Evolutionary conservation across 2,888 invertebrate species (phyloP), one percentile per base, ranked within the genome.

Genomic region (Eristalinus aeneus): DNA sequence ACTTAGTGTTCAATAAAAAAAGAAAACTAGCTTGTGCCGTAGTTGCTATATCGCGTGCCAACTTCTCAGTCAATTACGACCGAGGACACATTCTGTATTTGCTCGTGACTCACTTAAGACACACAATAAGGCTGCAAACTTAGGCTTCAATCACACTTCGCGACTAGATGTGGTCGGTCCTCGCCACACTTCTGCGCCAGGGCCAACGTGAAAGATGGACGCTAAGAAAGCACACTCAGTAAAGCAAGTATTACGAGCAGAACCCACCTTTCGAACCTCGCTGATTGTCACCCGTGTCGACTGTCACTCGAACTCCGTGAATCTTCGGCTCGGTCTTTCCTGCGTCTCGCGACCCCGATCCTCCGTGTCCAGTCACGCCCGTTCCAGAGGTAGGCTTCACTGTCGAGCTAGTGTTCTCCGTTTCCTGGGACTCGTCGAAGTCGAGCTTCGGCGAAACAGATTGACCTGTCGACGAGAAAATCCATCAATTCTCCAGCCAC

Each of bases 281-380:
- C 78, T 91, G 91, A 31, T 90, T 89, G 89, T 92, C 91, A 23
- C 92, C 91, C 16, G 93, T 92, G 85, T 93, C 93, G 72, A 93
- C 93, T 11, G 93, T 92, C 16, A 93, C 92, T 46, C 93, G 91
- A 63, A 93, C 92, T 31, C 93, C 93, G 82, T 93, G 92, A 87
- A 93, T 93, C 89, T 92, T 92, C 8, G 93, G 92, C 32, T 92
- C 90, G 56, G 84, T 79, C 85, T 90, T 90, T 54, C 90, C 89
- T 39, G 73, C 75, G 16, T 80, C 82, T 8, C 16, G 72, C 3
- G 84, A 74, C 36, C 80, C 81, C 0, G 61, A 31, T 23, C 80
- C 71, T 12, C 53, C 56, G 10, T 12, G 5, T 0, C 65, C 88
- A 53, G 74, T 82, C 9, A 2, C 64, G 75, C 91, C 91, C 75